A percentile compares a stretch with the other conserved stretches of the same genome.
Evolutionary conservation across 2,888 invertebrate genomes (phyloP).

Genomic region (Nephrotoma appendiculata): DNA sequence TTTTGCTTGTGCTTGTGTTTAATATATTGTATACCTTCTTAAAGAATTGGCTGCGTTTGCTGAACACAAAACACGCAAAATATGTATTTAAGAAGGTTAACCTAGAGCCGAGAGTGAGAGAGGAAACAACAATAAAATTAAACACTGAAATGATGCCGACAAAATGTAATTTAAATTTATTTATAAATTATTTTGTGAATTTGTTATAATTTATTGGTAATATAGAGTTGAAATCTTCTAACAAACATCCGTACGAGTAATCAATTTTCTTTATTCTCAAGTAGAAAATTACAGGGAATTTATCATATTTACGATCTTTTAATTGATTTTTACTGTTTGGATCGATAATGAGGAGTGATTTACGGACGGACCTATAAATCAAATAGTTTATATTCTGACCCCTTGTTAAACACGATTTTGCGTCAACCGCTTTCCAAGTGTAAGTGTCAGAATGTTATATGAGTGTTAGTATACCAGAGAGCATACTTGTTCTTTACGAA

Average conservation of each 20-base stretch:
- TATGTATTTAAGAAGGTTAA: neutral
- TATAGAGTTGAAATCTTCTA: neutral
- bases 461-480: too few relatives aligned
- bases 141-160: neutral
- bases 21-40: neutral
- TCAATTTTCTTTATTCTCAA: neutral
- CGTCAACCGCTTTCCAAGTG: too few relatives aligned
- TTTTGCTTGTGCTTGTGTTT: neutral
- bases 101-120: neutral
- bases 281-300: neutral
- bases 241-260: neutral
- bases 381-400: too few relatives aligned
- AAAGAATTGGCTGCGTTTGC: neutral
- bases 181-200: neutral
- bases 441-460: too few relatives aligned
- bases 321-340: too few relatives aligned
- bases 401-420: too few relatives aligned
- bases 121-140: neutral
- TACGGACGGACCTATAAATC: too few relatives aligned
- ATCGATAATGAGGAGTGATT: too few relatives aligned
- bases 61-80: neutral
- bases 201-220: neutral
- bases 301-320: too few relatives aligned
- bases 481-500: too few relatives aligned
- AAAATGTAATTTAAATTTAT: neutral